Base-by-base conservation (phyloP, 2,797 vertebrate genomes). In the Coilia nasus region DNA sequence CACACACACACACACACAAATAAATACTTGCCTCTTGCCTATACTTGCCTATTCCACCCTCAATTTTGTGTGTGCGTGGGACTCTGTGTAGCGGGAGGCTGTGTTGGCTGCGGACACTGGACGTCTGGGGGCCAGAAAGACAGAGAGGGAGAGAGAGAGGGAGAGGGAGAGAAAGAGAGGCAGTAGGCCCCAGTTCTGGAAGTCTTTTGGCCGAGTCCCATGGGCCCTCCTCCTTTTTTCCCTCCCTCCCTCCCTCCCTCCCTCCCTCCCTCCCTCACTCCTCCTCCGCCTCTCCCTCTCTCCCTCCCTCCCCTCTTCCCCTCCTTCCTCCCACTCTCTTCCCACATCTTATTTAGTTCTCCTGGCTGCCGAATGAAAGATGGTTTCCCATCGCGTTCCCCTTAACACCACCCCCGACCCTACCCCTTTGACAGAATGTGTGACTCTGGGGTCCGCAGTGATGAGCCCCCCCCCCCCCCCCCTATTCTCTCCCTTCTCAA, bases 281-380 rank as follows among this genome's bases (percentile, higher is more conserved):
- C 86, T 86, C 89, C 81, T 82, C 81, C 83, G 88, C 84, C 81
- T 81, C 71, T 85, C 87, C 89, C 88, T 78, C 75, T 86, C 85
- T 89, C 87, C 87, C 86, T 88, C 89, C 89, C 85, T 87, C 88
- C n/a, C 6, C 60, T 23, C 28, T 25, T 28, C 12, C 23, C 62
- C 82, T 81, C 67, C 81, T 89, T 85, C 81, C 84, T 83, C 86
- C 88, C 89, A 87, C 88, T 83, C 78, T 87, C 86, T 90, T 88
- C 88, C 87, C 90, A 90, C 90, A 85, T 89, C 89, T 90, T 87
- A 86, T 85, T 57, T 85, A 78, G 82, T 81, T n/a, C 84, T 81
- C 57, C 84, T 81, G 64, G 75, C 81, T 86, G 81, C 84, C 85
- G 50, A 62, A 57, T 88, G 86, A 90, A 83, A 78, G 81, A 90